These are phyloP conservation scores for Calyptomena viridis DNA, from an alignment of 2,113 vertebrate species.

Conservation along the genomic window DNA sequence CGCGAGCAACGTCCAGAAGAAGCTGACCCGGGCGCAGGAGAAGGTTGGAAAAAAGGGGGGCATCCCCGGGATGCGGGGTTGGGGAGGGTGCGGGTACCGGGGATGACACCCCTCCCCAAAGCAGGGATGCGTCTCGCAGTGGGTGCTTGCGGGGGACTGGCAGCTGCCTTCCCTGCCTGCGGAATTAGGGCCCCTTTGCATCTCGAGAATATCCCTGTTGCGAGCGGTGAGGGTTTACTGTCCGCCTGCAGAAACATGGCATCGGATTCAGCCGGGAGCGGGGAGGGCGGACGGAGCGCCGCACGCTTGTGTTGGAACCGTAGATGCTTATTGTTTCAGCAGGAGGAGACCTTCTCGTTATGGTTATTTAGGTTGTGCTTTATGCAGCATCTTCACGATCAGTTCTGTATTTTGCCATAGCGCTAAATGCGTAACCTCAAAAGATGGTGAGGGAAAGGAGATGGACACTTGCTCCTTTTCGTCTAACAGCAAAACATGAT, in stretches of 20 bases:
- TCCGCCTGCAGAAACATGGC: background rate
- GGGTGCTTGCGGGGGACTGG: background rate
- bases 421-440: background rate
- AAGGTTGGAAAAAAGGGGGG: conserved; percentile 78
- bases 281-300: background rate
- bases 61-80: background rate
- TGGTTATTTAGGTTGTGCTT: background rate
- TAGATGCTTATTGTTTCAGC: background rate
- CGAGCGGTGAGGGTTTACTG: rapidly evolving
- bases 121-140: background rate
- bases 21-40: conserved; percentile 94
- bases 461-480: background rate
- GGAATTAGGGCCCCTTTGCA: background rate
- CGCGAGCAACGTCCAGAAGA: conserved; percentile 97
- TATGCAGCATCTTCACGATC: background rate
- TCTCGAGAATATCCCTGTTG: rapidly evolving
- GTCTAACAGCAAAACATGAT: rapidly evolving
- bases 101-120: background rate
- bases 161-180: background rate
- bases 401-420: rapidly evolving
- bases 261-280: background rate
- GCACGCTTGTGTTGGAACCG: background rate
- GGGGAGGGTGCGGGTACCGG: background rate
- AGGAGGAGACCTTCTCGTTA: background rate
- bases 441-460: background rate